A percentile compares a stretch with the other conserved stretches of the same genome.
Conservation (phyloP, 2,888 invertebrate genomes). For the Antheraea yamamai region DNA sequence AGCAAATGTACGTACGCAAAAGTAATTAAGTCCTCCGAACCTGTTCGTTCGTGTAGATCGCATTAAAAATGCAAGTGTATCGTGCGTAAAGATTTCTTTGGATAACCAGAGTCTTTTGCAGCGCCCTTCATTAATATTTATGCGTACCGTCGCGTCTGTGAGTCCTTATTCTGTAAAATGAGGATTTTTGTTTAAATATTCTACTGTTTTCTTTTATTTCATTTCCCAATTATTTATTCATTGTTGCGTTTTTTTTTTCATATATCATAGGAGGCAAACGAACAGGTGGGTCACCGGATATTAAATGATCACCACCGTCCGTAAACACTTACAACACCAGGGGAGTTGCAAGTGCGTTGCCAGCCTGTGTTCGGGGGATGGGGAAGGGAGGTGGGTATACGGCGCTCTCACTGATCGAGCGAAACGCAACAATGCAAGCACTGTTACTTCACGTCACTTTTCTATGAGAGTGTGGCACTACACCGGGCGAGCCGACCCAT, state of each 20-base stretch:
- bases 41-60: constrained; percentile 23
- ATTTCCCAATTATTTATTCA: background rate
- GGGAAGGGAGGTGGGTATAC: no score
- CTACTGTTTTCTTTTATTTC: background rate
- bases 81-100: constrained; percentile 48
- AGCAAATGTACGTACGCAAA: constrained; percentile 31
- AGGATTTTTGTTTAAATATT: background rate
- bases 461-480: no score
- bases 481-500: no score
- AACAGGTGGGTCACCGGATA: no score
- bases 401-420: no score
- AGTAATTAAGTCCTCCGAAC: constrained; percentile 46
- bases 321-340: no score
- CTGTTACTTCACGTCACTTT: no score
- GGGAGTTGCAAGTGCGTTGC: no score
- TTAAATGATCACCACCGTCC: no score
- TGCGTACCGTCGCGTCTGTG: background rate
- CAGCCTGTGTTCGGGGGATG: no score
- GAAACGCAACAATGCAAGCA: no score
- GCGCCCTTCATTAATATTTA: constrained; percentile 6
- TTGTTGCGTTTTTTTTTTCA: background rate
- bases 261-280: no score
- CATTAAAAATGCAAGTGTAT: constrained; percentile 16
- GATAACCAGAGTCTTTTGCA: constrained; percentile 32
- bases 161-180: constrained; percentile 5